Evolutionary conservation across 2,888 invertebrate genomes (phyloP).

Genomic region (Noctua pronuba): DNA sequence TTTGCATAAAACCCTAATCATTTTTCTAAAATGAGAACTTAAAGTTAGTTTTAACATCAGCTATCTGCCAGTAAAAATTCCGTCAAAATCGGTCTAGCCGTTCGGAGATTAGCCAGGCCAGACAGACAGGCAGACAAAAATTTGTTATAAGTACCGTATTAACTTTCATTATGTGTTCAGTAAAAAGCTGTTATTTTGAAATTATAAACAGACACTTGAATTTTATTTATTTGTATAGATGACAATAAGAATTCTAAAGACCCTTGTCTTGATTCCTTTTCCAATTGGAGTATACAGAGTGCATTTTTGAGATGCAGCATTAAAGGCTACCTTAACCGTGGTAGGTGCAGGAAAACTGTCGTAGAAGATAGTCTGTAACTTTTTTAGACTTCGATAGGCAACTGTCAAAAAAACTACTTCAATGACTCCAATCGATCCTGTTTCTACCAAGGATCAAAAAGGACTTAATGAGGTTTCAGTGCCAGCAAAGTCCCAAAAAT

Average conservation of each 20-base stretch:
- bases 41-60: no score
- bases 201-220: no score
- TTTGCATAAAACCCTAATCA: no score
- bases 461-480: neutral
- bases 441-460: neutral
- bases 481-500: neutral
- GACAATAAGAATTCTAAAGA: neutral
- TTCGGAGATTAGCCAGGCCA: no score
- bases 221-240: no score
- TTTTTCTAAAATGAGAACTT: no score
- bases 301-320: neutral
- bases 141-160: no score
- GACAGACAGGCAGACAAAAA: no score
- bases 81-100: no score
- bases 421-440: neutral
- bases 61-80: no score
- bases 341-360: neutral
- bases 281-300: neutral
- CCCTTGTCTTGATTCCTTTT: neutral
- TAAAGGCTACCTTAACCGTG: neutral
- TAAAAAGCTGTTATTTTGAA: no score
- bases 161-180: no score
- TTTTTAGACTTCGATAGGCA: neutral
- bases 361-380: neutral
- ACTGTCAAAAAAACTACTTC: neutral